These are phyloP conservation scores for Sceloporus undulatus DNA, from an alignment of 2,113 vertebrate genomes.

Conservation along the genomic window DNA sequence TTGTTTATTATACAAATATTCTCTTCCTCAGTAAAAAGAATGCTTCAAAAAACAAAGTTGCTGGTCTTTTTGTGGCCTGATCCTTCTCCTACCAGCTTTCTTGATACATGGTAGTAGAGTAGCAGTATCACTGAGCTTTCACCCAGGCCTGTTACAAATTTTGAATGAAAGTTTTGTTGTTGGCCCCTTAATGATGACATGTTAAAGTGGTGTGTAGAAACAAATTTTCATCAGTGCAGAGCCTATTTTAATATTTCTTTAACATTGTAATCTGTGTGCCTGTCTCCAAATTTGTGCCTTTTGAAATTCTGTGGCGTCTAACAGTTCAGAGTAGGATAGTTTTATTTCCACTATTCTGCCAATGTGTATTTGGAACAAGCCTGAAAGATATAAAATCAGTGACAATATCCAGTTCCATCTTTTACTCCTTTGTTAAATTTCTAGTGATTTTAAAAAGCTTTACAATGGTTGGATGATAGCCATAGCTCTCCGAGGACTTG, in stretches of 20 bases:
- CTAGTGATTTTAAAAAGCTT: not conserved
- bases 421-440: not conserved
- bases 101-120: not conserved
- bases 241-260: not conserved
- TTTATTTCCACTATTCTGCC: not conserved
- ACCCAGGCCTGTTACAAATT: not conserved
- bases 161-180: not conserved
- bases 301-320: not conserved
- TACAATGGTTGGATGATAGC: not conserved
- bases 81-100: not conserved
- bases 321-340: not conserved
- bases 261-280: not conserved
- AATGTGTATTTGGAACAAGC: not conserved
- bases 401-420: not conserved
- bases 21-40: constrained; percentile 69
- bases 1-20: constrained; percentile 69
- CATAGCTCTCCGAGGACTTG: too few relatives aligned
- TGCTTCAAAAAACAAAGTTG: constrained; percentile 52
- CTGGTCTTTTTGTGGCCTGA: constrained; percentile 22
- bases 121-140: not conserved
- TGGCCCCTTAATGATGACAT: not conserved
- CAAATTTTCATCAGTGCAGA: not conserved
- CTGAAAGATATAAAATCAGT: not conserved
- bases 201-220: not conserved
- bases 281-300: not conserved